These are phyloP conservation scores for Magallana angulata DNA, from an alignment of 1,140 invertebrate species.

Conservation along the genomic window DNA sequence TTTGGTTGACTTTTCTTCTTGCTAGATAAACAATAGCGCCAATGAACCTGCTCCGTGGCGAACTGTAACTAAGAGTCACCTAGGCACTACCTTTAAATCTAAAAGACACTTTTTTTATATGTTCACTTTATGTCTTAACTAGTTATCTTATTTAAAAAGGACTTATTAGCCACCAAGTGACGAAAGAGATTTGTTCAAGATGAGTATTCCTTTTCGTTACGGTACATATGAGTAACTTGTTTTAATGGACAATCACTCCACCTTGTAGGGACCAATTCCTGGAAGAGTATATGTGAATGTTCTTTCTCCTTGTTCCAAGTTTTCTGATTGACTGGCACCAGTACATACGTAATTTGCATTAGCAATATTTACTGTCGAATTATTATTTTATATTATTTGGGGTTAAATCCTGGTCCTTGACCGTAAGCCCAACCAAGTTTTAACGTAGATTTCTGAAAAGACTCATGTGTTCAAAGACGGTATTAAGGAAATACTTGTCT, in stretches of 20 bases:
- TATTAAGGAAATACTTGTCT: too few relatives aligned
- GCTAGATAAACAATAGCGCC: conserved; percentile 32
- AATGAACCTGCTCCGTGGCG: conserved; percentile 40
- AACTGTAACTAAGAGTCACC: background rate
- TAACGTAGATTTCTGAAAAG: background rate
- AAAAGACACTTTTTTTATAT: background rate
- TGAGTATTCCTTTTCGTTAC: too few relatives aligned
- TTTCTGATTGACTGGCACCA: conserved; percentile 36
- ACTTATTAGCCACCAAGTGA: too few relatives aligned
- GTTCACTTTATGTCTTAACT: too few relatives aligned
- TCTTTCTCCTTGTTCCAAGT: conserved; percentile 55
- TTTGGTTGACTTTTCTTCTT: too few relatives aligned
- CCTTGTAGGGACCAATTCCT: conserved; percentile 32
- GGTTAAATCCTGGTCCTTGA: background rate
- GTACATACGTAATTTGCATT: conserved; percentile 48
- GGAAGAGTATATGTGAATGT: conserved; percentile 46
- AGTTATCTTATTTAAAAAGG: too few relatives aligned
- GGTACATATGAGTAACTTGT: too few relatives aligned
- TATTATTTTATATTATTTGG: too few relatives aligned
- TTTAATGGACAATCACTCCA: conserved; percentile 17
- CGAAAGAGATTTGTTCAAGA: too few relatives aligned
- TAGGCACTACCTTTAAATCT: conserved; percentile 11
- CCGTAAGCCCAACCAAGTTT: conserved; percentile 3
- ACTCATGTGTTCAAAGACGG: too few relatives aligned
- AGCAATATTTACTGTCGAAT: background rate